Base-by-base conservation (phyloP, 2,888 invertebrate genomes). In the Papilio elwesi region DNA sequence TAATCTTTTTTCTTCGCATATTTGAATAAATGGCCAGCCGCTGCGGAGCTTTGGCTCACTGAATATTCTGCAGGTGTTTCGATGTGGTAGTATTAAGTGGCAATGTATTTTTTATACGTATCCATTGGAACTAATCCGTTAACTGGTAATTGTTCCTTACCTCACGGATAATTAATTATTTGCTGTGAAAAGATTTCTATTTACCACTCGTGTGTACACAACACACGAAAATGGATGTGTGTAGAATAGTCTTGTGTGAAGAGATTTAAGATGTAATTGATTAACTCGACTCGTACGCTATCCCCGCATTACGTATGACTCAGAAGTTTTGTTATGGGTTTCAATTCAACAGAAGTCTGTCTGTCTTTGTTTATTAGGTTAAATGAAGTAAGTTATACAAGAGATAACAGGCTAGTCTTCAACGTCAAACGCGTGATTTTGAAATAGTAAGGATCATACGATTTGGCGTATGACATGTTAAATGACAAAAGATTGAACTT, bases 51-150 rank as follows among this genome's bases (percentile, higher is more conserved):
- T 11, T 47, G 48, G 43, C 51, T 52, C 26, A 36, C 57, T 26
- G 43, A 73, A 63, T 47, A 36, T 52, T 73, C 66, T 52, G 70
- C 73, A 73, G 73, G 59, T 73, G 73, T 70, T 70, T 69, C 70
- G 48, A 52, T 66, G 55, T 73, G 52, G 73, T 73, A 73, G 69
- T 70, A 62, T 48, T 73, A 73, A 73, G 73, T 73, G 70, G 73
- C 73, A 73, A 62, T 73, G 70, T 69, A 69, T 73, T 62, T 64
- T 73, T 70, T 70, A 64, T 53, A 70, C 70, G 52, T 66, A 51
- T 62, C 59, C 48, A 67, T 70, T 66, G 70, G 66, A 73, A 70
- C 73, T 73, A 73, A 70, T 73, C 53, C 52, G 55, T 59, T 73
- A 73, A 70, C 57, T 66, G 69, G 66, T 73, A 69, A 69, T 73